Evolutionary conservation across 2,888 invertebrate genomes (phyloP).

Genomic region (Neoaliturus tenellus): DNA sequence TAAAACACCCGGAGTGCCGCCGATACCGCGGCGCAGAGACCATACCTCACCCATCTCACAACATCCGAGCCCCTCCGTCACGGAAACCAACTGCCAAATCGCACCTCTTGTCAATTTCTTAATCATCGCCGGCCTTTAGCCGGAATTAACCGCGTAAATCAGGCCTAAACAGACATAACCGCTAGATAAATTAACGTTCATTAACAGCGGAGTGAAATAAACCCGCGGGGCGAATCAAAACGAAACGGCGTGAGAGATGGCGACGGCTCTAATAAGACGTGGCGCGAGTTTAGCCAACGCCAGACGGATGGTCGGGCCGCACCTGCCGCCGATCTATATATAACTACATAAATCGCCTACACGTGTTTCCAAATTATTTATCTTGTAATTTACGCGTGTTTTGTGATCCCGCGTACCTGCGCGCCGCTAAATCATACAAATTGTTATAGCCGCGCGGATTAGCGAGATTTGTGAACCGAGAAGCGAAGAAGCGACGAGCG

Average conservation of each 20-base stretch:
- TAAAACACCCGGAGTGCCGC: no score
- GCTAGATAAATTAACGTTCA: slow-evolving; percentile 24
- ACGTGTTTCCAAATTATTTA: slow-evolving; percentile 51
- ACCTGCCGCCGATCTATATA: slow-evolving; percentile 37
- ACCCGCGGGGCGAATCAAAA: slow-evolving; percentile 19
- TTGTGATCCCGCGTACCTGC: slow-evolving; percentile 7
- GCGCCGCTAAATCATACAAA: slow-evolving; percentile 41
- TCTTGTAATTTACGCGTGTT: slow-evolving; percentile 37
- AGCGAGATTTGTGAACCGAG: slow-evolving; percentile 17
- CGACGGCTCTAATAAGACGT: slow-evolving; percentile 29
- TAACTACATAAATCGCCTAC: slow-evolving; percentile 38
- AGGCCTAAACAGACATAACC: slow-evolving; percentile 10
- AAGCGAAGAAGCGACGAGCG: neutral
- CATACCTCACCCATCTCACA: neutral
- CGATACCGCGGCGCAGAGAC: no score
- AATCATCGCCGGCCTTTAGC: neutral
- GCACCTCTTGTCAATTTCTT: neutral
- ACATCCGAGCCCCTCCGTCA: neutral
- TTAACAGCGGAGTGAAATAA: neutral
- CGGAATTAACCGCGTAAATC: slow-evolving; percentile 28
- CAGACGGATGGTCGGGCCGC: slow-evolving; percentile 13
- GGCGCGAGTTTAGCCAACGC: slow-evolving; percentile 29
- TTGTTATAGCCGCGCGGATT: slow-evolving; percentile 42
- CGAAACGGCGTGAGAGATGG: slow-evolving; percentile 29
- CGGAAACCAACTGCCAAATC: neutral